Evolutionary conservation across 2,888 invertebrate species (phyloP).

Genomic region (Chalcis sispes): DNA sequence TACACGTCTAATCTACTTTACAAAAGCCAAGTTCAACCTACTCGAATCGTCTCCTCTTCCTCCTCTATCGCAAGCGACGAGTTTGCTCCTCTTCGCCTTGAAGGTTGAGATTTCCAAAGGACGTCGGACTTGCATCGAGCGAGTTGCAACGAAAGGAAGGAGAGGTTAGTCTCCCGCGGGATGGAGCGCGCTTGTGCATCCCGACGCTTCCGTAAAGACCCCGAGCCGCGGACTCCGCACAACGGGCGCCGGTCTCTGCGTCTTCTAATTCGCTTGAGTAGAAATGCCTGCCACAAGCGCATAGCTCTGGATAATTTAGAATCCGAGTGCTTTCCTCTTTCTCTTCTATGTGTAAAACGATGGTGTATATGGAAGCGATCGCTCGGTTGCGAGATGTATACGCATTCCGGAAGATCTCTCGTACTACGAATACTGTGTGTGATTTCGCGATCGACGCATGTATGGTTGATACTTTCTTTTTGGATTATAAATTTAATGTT

Average conservation of each 20-base stretch:
- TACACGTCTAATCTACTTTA: slow-evolving; percentile 62
- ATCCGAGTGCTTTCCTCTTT: not conserved
- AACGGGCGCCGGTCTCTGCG: slow-evolving; percentile 33
- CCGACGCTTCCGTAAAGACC: no score
- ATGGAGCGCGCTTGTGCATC: no score
- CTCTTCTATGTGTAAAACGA: no score
- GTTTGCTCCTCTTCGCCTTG: no score
- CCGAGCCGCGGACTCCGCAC: no score
- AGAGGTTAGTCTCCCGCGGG: slow-evolving; percentile 37
- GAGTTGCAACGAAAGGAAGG: not conserved
- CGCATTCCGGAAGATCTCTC: no score
- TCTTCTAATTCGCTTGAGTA: slow-evolving; percentile 54
- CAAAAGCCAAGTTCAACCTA: slow-evolving; percentile 62
- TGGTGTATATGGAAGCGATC: no score
- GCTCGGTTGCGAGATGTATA: no score
- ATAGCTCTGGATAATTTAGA: slow-evolving; percentile 46
- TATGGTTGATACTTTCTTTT: no score
- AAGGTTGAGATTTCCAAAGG: slow-evolving; percentile 71
- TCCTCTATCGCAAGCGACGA: slow-evolving; percentile 46
- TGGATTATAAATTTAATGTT: no score
- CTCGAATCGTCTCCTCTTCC: slow-evolving; percentile 53
- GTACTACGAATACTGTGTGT: no score
- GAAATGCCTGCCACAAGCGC: slow-evolving; percentile 49
- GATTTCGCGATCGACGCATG: no score
- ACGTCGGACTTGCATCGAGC: slow-evolving; percentile 64